phyloP scores from a whole-genome alignment of 2,113 vertebrate species.

The Falco punctatus region DNA sequence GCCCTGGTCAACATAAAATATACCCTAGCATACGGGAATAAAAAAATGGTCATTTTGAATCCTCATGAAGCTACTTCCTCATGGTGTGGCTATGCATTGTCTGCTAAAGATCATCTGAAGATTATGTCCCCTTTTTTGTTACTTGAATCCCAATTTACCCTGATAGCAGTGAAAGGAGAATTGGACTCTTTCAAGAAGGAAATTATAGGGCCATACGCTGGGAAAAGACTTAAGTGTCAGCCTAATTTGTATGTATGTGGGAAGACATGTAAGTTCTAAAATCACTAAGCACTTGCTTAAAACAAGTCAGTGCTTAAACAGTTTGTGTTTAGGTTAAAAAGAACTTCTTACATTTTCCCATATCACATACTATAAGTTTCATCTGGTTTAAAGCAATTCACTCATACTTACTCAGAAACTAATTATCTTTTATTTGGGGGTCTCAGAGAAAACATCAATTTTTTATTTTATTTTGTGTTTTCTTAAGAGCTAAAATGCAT shows the following conservation, averaged over 20 bases:
- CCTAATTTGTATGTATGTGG: neutral
- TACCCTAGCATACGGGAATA: neutral
- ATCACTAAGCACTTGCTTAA: neutral
- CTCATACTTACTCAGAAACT: neutral
- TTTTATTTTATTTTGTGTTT: neutral
- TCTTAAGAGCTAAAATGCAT: constrained; percentile 59
- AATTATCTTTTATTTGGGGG: neutral
- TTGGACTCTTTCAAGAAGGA: neutral
- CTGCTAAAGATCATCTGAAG: neutral
- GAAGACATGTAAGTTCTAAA: neutral
- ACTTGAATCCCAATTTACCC: neutral
- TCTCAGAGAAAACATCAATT: neutral
- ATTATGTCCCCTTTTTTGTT: neutral
- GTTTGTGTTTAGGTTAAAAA: neutral
- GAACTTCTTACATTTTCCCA: neutral
- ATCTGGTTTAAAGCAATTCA: neutral
- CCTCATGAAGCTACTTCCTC: neutral
- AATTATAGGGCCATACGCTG: neutral
- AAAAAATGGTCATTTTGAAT: constrained; percentile 14
- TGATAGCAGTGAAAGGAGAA: neutral
- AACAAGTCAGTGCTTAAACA: neutral
- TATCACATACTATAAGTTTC: neutral
- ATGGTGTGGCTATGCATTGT: constrained; percentile 22
- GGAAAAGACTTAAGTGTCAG: neutral
- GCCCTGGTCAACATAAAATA: neutral